Evolutionary conservation across 1,140 invertebrate species (phyloP).

Genomic region (Trissolcus basalis): DNA sequence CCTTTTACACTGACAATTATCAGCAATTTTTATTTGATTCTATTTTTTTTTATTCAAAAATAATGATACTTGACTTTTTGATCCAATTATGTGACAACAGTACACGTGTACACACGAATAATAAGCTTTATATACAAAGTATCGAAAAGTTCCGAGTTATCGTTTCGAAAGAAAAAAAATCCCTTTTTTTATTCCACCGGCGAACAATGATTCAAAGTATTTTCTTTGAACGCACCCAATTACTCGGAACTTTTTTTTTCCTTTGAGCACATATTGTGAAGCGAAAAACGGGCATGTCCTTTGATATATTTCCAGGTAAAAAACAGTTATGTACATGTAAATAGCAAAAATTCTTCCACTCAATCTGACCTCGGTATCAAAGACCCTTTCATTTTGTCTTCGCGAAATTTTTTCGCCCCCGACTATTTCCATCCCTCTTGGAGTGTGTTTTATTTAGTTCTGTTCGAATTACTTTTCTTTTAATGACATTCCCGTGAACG

Average conservation of each 20-base stretch:
- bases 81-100: neutral
- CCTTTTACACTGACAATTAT: too few species aligned
- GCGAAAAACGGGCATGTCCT: neutral
- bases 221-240: neutral
- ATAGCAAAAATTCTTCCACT: slow-evolving; percentile 28
- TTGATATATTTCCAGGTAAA: slow-evolving; percentile 10
- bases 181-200: too few species aligned
- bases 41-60: too few species aligned
- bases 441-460: slow-evolving; percentile 1
- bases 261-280: too few species aligned
- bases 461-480: slow-evolving; percentile 4
- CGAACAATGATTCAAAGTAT: slow-evolving; percentile 12
- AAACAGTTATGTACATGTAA: slow-evolving; percentile 21
- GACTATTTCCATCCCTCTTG: neutral
- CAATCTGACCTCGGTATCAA: slow-evolving; percentile 29
- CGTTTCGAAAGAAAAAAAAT: too few species aligned
- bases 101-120: neutral
- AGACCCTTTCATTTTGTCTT: slow-evolving; percentile 18
- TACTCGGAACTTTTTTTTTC: slow-evolving; percentile 16
- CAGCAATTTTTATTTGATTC: too few species aligned
- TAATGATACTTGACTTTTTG: neutral
- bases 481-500: neutral
- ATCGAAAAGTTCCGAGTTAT: neutral
- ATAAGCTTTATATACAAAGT: neutral
- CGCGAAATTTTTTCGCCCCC: slow-evolving; percentile 1